These are phyloP conservation scores for Chirona hameri DNA, from an alignment of 2,888 invertebrate species.

Conservation along the genomic window DNA sequence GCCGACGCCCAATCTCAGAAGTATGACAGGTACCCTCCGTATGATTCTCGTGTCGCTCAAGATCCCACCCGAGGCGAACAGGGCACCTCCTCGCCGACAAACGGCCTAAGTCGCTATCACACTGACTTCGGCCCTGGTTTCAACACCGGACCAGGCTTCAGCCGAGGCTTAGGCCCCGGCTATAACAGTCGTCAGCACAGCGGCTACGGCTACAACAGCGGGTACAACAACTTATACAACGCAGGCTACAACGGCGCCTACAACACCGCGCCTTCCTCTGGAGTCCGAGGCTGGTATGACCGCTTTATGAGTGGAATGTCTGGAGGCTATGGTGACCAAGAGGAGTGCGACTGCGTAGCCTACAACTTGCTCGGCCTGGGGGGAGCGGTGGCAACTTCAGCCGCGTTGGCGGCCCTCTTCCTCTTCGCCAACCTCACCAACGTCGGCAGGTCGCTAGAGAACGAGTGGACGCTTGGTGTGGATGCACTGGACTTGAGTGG, in stretches of 20 bases:
- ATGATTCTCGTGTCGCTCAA: too few species aligned
- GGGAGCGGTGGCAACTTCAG: neutral
- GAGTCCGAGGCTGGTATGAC: neutral
- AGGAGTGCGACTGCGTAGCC: neutral
- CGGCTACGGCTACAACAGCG: neutral
- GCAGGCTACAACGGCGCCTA: neutral
- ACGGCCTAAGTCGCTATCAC: too few species aligned
- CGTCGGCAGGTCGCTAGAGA: neutral
- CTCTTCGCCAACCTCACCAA: neutral
- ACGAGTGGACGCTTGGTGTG: neutral
- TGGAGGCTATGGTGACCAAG: neutral
- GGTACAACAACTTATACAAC: neutral
- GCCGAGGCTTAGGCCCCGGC: neutral
- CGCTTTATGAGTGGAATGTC: neutral
- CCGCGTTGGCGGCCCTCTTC: neutral
- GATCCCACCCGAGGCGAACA: too few species aligned
- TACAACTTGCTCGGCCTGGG: neutral
- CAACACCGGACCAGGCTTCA: neutral
- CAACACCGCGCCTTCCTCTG: neutral
- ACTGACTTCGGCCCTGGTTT: too few species aligned
- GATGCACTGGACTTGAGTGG: neutral
- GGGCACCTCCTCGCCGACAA: too few species aligned
- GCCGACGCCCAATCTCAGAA: too few species aligned
- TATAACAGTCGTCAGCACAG: neutral
- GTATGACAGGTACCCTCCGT: too few species aligned